phyloP scores from a whole-genome alignment of 2,797 vertebrate species.

The Gambusia yucatana region DNA sequence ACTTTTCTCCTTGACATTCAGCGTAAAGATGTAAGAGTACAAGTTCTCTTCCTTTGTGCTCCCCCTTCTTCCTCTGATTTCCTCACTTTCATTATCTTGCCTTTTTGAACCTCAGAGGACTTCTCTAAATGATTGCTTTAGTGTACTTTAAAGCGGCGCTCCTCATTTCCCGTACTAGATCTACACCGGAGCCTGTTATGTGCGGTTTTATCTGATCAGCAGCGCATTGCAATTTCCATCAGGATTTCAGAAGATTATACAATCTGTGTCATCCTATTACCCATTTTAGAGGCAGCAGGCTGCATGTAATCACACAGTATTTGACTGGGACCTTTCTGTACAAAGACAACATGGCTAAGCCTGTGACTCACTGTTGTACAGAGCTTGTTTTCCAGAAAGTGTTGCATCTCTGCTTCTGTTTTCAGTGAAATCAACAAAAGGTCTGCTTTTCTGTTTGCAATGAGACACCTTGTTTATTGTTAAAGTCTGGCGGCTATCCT shows the following conservation, averaged over 20 bases:
- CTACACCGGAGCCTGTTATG: conserved; percentile 57
- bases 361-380: conserved; percentile 44
- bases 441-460: conserved; percentile 26
- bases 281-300: conserved; percentile 54
- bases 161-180: conserved; percentile 46
- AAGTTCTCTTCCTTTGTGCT: conserved; percentile 42
- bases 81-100: conserved; percentile 58
- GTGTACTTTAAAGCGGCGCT: conserved; percentile 53
- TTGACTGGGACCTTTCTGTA: conserved; percentile 49
- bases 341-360: conserved; percentile 45
- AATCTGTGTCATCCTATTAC: conserved; percentile 56
- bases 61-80: conserved; percentile 53
- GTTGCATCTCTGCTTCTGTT: conserved; percentile 18
- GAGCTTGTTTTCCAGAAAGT: conserved; percentile 18
- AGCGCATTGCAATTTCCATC: conserved; percentile 73
- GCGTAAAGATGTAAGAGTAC: conserved; percentile 22
- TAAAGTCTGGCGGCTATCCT: conserved; percentile 13
- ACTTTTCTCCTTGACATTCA: conserved; percentile 31
- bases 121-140: conserved; percentile 48
- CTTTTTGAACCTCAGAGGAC: conserved; percentile 55
- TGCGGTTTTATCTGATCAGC: conserved; percentile 68
- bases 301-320: conserved; percentile 65
- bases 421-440: conserved; percentile 31
- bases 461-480: conserved; percentile 29
- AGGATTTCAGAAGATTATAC: conserved; percentile 68